Evolutionary conservation across 2,888 invertebrate genomes (phyloP), one percentile per base, ranked within the genome.

Genomic region (Itoplectis maculator): DNA sequence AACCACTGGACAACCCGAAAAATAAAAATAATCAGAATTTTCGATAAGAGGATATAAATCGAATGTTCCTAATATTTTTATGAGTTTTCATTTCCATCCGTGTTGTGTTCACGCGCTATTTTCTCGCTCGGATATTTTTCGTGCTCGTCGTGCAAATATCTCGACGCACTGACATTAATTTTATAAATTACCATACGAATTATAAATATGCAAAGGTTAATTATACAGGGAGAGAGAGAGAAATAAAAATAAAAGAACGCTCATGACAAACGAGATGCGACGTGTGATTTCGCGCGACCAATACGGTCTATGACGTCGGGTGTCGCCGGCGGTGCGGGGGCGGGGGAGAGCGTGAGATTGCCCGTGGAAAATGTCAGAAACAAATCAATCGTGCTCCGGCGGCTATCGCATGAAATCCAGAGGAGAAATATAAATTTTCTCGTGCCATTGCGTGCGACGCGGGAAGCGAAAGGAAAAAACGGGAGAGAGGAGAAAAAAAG

Each of bases 171-270:
- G 51, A 69, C 18, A 15, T 35, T 76, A 45, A 81, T 54, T 59
- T 65, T 20, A 51, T 29, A 61, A 68, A 79, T 69, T 68, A 40
- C 68, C 63, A 63, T 69, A 45, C 59, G 49, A 51, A 66, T 61
- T 42, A 51, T 76, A 51, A 70, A 77, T 81, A 72, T 77, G 59
- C 56, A 40, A 66, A 70, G 45, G 37, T 40, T 45, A 29, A 72
- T 66, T 49, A 49, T 61, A 0, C n/a, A 59, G 35, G 42, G 23
- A 29, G 7, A 18, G 40, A 63, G 23, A 40, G 15, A 69, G 54
- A 56, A 18, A 20, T 37, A 75, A 75, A 56, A 42, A 47, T 13
- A 20, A 7, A 56, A 29, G 29, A n/a, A 42, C 15, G 8, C 23
- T 18, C 51, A 23, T 51, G 37, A 40, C 18, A 74, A 74, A 54